Base-by-base conservation (phyloP, 2,113 vertebrate species). In the human region DNA sequence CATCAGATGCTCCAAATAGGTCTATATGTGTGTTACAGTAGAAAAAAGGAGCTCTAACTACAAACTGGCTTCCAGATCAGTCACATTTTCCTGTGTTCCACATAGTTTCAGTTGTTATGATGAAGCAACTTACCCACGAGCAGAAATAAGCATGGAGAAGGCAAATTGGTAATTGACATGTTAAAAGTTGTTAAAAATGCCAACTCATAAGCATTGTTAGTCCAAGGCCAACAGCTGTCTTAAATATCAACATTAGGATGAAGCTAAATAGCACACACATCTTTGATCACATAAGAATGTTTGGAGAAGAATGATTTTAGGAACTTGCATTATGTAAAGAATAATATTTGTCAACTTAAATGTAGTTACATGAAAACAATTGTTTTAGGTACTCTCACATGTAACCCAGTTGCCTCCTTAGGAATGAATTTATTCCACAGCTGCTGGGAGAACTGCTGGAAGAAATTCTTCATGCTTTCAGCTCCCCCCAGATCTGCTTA, bases 161-260 rank as follows among this genome's bases (percentile, higher is more conserved):
- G 4, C 2, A 23, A 96, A n/a, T 38, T 95, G 35, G 30, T 32
- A 38, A 82, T 0, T 22, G 43, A 68, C 25, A 68, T 89, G 40
- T 64, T 92, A 80, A 96, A 92, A 57, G 8, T 27, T 92, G 12
- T 81, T 76, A n/a, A 81, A 94, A 87, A 75, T 43, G 12, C 76
- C 64, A 93, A 82, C 25, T 66, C 23, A 68, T 48, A 95, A 59
- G 27, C 25, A 43, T 87, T 4, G 2, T 68, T 68, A 23, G n/a
- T 73, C 81, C 94, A 75, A 38, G 50, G 52, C 20, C 61, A 94
- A 83, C 6, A n/a, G 40, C 18, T 82, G 35, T 40, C 23, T 78
- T 95, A 80, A 86, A 64, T 80, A 86, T 76, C 27, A 93, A 78
- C 17, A 9, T 43, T 6, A 93, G 23, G 57, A 88, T 9, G 93